Evolutionary conservation across 2,797 vertebrate genomes (phyloP), one percentile per base, ranked within the genome.

Genomic region (Loris lydekkerianus): DNA sequence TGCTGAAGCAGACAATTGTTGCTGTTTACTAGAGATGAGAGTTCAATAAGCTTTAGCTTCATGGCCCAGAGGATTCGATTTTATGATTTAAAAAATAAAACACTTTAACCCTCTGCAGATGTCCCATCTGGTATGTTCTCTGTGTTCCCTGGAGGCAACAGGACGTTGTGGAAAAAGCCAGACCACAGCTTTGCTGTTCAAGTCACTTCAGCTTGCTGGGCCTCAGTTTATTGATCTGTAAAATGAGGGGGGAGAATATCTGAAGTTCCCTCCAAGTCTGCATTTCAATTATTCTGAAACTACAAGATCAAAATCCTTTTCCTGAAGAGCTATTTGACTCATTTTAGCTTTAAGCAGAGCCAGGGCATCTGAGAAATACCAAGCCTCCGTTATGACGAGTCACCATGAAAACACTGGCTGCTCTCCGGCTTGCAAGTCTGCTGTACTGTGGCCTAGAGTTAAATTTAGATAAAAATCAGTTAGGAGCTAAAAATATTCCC

Each of bases 401-500:
- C 95, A 5, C 94, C 89, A n/a, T 89, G 93, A 96, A 96, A 98
- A 95, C 27, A 4, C 63, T 97, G 92, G 96, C 97, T 85, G 87
- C 75, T 73, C 58, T 94, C 96, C 0, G 76, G 34, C 15, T 20
- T 20, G 5, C 6, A 63, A 37, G 67, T 87, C 84, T 91, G 95
- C 86, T 61, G 37, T 86, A 69, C 92, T 75, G 61, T 80, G 61
- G 92, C 86, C 89, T 94, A 49, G 75, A 96, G 93, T 97, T 96
- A 98, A 97, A 98, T 95, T 97, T 92, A 97, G 97, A 94, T 97
- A 86, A 97, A 97, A 96, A 95, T 96, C 93, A 89, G 81, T 70
- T 13, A 17, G 27, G 67, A 91, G 93, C 95, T 95, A 96, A 96
- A 97, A 96, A 97, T 98, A 96, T 56, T 21, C 60, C 76, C 75